phyloP scores from a whole-genome alignment of 2,113 vertebrate genomes.

The Glaucomys volans region DNA sequence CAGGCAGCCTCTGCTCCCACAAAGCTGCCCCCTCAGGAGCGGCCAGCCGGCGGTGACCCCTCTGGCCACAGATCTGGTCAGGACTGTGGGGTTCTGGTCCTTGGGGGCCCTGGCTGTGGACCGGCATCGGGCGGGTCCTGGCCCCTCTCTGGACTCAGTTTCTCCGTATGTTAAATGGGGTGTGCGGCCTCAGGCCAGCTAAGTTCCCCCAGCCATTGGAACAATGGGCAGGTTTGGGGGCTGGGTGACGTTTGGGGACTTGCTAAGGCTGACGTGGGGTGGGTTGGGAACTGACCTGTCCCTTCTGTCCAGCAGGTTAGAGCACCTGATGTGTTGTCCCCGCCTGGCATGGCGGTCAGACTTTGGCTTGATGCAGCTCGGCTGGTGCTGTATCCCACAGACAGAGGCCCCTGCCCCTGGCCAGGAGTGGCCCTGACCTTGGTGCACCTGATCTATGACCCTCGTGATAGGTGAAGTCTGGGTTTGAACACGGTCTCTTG shows the following conservation, averaged over 20 bases:
- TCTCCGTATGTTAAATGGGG: neutral
- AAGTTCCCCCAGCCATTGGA: neutral
- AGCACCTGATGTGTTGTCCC: neutral
- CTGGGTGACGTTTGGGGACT: neutral
- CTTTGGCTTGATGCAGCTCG: neutral
- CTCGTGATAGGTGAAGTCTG: neutral
- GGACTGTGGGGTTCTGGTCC: rapidly evolving
- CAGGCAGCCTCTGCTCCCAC: rapidly evolving
- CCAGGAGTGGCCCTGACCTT: neutral
- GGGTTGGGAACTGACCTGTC: neutral
- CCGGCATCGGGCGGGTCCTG: too few relatives aligned
- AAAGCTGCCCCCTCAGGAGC: too few relatives aligned
- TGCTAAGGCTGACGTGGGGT: neutral
- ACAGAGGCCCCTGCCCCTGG: neutral
- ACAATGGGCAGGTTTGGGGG: neutral
- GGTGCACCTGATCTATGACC: neutral
- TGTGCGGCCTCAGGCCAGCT: neutral
- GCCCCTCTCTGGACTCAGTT: neutral
- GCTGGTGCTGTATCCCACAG: neutral
- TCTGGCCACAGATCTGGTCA: too few relatives aligned
- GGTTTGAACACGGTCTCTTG: neutral
- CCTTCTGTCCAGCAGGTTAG: neutral
- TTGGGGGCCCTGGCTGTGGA: neutral
- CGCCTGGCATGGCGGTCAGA: neutral
- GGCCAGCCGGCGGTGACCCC: too few relatives aligned